phyloP scores from a whole-genome alignment of 2,797 vertebrate genomes.

The Capromys pilorides region DNA sequence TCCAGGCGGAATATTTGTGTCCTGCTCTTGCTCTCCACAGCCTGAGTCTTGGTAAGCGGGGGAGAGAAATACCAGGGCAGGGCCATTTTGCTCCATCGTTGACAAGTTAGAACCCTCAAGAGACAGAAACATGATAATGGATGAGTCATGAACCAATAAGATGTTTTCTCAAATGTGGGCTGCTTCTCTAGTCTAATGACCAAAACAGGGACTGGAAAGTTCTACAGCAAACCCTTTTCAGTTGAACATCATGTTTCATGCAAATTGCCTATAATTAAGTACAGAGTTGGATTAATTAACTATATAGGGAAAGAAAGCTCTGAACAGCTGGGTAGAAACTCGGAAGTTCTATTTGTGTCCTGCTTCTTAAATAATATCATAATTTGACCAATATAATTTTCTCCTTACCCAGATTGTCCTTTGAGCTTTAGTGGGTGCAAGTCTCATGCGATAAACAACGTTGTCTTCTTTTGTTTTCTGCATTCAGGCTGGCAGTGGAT shows the following conservation, averaged over 20 bases:
- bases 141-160: not conserved
- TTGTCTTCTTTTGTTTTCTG: not conserved
- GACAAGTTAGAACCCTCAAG: not conserved
- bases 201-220: not conserved
- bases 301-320: constrained; percentile 34
- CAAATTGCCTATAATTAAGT: constrained; percentile 61
- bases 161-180: constrained; percentile 14
- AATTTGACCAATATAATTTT: not conserved
- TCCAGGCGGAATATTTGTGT: not conserved
- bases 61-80: rapidly evolving
- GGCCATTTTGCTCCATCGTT: not conserved
- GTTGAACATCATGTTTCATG: constrained; percentile 42
- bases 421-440: not conserved
- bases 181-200: constrained; percentile 7
- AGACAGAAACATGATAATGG: not conserved
- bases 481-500: not conserved
- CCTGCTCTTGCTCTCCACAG: not conserved
- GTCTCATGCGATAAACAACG: not conserved
- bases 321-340: constrained; percentile 41
- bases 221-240: not conserved
- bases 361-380: constrained; percentile 24
- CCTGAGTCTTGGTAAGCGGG: not conserved
- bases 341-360: constrained; percentile 34
- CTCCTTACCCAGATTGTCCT: not conserved
- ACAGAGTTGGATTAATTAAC: constrained; percentile 59